Evolutionary conservation across 2,888 invertebrate species (phyloP), one percentile per base, ranked within the genome.

Genomic region (Netelia inedita): DNA sequence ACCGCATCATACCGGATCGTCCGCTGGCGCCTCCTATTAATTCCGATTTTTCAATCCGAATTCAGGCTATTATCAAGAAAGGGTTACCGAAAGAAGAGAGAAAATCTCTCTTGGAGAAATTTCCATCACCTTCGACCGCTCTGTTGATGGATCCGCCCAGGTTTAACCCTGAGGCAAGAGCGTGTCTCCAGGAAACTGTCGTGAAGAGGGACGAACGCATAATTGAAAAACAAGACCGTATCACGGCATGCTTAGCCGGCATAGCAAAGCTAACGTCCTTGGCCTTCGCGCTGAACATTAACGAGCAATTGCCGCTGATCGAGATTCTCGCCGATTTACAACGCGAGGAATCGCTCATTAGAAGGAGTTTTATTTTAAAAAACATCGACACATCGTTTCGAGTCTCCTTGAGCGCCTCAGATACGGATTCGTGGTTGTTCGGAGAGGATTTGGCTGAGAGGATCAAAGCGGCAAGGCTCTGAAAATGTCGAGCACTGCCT

Each of bases 61-160:
- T 69, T 69, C 53, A 69, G 2, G 85, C 84, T 8, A 65, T 87
- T 21, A 85, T 87, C 19, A 69, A 84, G 9, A 79, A 79, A 53
- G 83, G 85, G 59, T 71, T 87, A 0, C 80, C 43, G 43, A 63
- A 43, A 57, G 82, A 82, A 55, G 69, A 65, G 71, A 43, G 61
- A 41, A 79, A 46, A 14, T 1, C 14, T 6, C 59, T 73, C 8
- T 23, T 50, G 21, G 46, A 73, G 16, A 75, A 41, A 53, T 65
- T 65, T 65, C 41, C 74, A 10, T 53, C 74, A 19, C 63, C 65
- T 2, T 16, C 19, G 14, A 73, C 43, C 19, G 61, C 53, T 9
- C 23, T 68, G 5, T 55, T 57, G n/a, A 43, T 63, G 21, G 82
- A 71, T 21, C 76, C 65, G 1, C 71, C 76, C 14, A 71, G 72